These are phyloP conservation scores for Lissonota sp. DNA, from an alignment of 2,888 invertebrate species.

Conservation along the genomic window DNA sequence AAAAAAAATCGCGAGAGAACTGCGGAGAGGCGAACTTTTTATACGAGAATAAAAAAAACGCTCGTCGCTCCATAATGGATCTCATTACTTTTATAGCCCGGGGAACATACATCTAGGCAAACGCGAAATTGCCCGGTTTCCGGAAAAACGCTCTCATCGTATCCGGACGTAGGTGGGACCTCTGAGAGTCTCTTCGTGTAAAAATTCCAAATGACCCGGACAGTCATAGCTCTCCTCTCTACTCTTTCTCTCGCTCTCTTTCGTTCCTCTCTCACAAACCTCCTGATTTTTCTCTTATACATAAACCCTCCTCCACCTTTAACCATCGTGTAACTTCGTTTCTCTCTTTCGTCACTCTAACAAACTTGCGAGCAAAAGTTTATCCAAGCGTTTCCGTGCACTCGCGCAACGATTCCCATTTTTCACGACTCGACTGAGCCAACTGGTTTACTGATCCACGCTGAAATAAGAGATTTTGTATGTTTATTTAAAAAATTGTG, in stretches of 20 bases:
- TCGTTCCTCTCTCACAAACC: conserved; percentile 27
- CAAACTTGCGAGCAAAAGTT: conserved; percentile 25
- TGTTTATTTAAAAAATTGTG: neutral
- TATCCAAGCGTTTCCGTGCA: conserved; percentile 17
- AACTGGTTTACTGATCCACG: conserved; percentile 5
- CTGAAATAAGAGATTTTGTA: neutral
- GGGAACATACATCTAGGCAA: conserved; percentile 78
- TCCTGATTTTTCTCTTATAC: conserved; percentile 39
- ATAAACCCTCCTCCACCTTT: neutral
- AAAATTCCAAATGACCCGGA: conserved; percentile 71
- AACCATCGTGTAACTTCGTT: conserved; percentile 3
- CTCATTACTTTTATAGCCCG: conserved; percentile 82
- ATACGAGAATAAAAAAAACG: conserved; percentile 69
- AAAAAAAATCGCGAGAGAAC: conserved; percentile 15
- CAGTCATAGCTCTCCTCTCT: too few species aligned
- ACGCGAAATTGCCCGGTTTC: conserved; percentile 78
- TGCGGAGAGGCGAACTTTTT: conserved; percentile 48
- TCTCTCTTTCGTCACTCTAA: conserved; percentile 45
- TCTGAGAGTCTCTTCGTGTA: conserved; percentile 76
- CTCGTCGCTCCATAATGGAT: conserved; percentile 80
- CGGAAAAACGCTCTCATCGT: conserved; percentile 49
- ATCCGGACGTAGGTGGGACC: conserved; percentile 24
- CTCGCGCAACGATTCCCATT: conserved; percentile 19
- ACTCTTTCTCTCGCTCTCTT: conserved; percentile 49
- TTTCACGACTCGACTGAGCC: conserved; percentile 14